Base-by-base conservation (phyloP, 2,797 vertebrate species). In the Chaetodon trifasciatus region DNA sequence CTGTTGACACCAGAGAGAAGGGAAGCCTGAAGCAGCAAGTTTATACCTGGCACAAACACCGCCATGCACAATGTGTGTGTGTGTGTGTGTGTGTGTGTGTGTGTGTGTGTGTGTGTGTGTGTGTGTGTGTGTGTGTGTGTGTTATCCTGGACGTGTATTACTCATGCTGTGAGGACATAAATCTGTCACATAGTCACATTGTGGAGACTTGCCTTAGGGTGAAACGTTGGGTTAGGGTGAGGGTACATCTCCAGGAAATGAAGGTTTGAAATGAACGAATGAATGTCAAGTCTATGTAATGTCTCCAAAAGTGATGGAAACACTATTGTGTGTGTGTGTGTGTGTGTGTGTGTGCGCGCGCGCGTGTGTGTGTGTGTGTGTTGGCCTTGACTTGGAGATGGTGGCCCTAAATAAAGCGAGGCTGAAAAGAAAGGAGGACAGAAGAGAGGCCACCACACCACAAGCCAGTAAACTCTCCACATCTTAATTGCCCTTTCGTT, bases 401-500 rank as follows among this genome's bases (percentile, higher is more conserved):
- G 82, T 70, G 74, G 83, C 82, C 71, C 78, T 84, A 86, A 89
- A 86, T 86, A 89, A 90, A 80, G 64, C 42, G 7, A 70, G 56
- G 40, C 56, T 86, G 69, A 71, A 89, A 86, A 84, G 77, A 76
- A 76, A 70, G 71, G 47, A 76, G 70, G 74, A 88, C 81, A 89
- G 78, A 78, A 78, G 70, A 87, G 87, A 89, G 84, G 84, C 86
- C 86, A 84, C 85, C 74, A 57, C 62, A 82, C 76, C 82, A 85
- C 86, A 87, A 83, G 79, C 84, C 77, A 84, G 79, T 82, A 88
- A 90, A 90, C 91, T 85, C 89, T 91, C 88, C 76, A 91, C 91
- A 88, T 89, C 91, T 94, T 93, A 93, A 95, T 94, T 93, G 88
- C 91, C 88, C 89, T 90, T 81, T 85, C 70, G 82, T 93, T 94